Conservation (phyloP, 2,113 vertebrate species). For the Tonatia bakeri region DNA sequence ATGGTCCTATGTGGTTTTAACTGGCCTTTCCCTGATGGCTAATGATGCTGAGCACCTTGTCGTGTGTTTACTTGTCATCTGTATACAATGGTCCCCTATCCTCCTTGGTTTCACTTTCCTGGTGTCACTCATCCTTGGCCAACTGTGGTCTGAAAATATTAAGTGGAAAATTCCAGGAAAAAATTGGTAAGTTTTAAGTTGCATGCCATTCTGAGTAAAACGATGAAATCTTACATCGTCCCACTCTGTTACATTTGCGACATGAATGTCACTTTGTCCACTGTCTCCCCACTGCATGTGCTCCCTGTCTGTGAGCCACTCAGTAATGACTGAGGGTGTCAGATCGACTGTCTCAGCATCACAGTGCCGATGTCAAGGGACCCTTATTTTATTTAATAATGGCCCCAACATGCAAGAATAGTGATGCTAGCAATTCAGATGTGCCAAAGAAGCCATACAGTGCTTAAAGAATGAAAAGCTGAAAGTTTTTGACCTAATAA, state of each 20-base stretch:
- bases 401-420: neutral
- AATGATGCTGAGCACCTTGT: neutral
- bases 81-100: neutral
- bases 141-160: neutral
- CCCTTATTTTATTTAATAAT: neutral
- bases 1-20: neutral
- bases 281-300: neutral
- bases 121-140: neutral
- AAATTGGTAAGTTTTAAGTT: neutral
- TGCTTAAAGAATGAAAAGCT: neutral
- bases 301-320: neutral
- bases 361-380: neutral
- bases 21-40: neutral
- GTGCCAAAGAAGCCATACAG: neutral
- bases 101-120: neutral
- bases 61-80: neutral
- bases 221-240: neutral
- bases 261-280: neutral
- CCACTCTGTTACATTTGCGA: neutral
- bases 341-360: neutral
- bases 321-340: neutral
- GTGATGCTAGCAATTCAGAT: neutral
- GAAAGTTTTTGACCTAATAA: neutral
- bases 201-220: neutral
- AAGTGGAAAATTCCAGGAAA: neutral